phyloP scores from a whole-genome alignment of 30 jellyfish, hydroid and myxozoan genomes.

The Euphysa ruthae region DNA sequence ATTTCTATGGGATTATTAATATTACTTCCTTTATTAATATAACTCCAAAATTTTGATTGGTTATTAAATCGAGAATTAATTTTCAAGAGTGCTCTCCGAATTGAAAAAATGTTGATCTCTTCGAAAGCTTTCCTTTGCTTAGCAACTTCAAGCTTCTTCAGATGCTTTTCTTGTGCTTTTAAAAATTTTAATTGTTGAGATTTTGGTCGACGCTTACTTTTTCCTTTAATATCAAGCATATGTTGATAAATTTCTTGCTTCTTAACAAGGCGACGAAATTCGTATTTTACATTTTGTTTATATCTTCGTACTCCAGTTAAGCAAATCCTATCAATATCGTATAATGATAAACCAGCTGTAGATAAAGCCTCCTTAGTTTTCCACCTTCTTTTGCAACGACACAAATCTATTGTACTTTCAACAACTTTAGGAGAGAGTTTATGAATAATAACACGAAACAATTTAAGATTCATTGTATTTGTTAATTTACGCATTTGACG shows the following conservation, averaged over 20 bases:
- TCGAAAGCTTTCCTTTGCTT: neutral
- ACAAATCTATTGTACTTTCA: neutral
- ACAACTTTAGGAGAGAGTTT: neutral
- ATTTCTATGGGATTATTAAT: too few relatives aligned
- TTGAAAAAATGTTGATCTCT: neutral
- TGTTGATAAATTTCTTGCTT: neutral
- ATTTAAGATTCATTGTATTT: neutral
- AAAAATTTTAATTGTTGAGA: neutral
- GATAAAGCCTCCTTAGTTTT: neutral
- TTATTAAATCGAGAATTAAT: slow-evolving; percentile 7
- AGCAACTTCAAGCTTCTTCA: neutral
- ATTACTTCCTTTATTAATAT: neutral
- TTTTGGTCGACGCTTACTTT: neutral
- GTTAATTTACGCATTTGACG: slow-evolving; percentile 21
- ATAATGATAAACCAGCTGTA: slow-evolving; percentile 7
- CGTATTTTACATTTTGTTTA: neutral
- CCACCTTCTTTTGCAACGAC: neutral
- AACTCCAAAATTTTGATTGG: slow-evolving; percentile 20
- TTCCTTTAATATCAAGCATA: neutral
- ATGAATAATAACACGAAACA: neutral
- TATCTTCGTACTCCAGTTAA: neutral
- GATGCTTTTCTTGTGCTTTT: neutral
- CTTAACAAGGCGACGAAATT: slow-evolving; percentile 3
- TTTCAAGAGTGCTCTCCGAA: slow-evolving; percentile 13
- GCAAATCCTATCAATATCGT: slow-evolving; percentile 8